Evolutionary conservation across 2,797 vertebrate species (phyloP).

Genomic region (Bovichtus diacanthus): DNA sequence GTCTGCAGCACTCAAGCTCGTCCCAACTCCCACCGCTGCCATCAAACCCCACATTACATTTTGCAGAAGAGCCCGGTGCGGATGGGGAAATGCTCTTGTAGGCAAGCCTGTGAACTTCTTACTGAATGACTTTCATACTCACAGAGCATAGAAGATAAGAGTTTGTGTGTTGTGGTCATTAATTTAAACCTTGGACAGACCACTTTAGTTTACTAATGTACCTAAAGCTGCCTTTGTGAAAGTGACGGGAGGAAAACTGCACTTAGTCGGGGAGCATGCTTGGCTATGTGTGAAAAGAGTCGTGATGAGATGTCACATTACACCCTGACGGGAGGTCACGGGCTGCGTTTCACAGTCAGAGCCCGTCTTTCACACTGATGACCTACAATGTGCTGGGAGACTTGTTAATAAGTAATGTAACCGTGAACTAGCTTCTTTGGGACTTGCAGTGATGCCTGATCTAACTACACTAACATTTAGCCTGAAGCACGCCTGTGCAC

Average conservation of each 20-base stretch:
- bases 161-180: neutral
- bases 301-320: constrained; percentile 44
- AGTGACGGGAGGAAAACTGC: neutral
- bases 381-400: constrained; percentile 4
- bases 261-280: constrained; percentile 10
- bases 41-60: constrained; percentile 48
- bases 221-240: neutral
- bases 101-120: constrained; percentile 20
- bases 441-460: too few species aligned
- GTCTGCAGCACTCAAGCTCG: constrained; percentile 33
- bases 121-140: constrained; percentile 25
- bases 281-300: constrained; percentile 26
- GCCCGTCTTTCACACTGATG: constrained; percentile 34
- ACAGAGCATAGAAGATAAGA: neutral
- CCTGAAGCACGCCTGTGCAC: neutral
- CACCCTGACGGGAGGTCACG: constrained; percentile 35
- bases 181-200: neutral
- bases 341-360: constrained; percentile 40
- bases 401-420: constrained; percentile 62
- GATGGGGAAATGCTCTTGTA: constrained; percentile 41
- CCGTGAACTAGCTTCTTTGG: constrained; percentile 44
- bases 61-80: constrained; percentile 46
- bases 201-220: neutral
- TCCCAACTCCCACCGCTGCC: constrained; percentile 24
- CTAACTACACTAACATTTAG: neutral